Evolutionary conservation across 1,140 invertebrate species (phyloP).

Genomic region (Teleopsis dalmanni): DNA sequence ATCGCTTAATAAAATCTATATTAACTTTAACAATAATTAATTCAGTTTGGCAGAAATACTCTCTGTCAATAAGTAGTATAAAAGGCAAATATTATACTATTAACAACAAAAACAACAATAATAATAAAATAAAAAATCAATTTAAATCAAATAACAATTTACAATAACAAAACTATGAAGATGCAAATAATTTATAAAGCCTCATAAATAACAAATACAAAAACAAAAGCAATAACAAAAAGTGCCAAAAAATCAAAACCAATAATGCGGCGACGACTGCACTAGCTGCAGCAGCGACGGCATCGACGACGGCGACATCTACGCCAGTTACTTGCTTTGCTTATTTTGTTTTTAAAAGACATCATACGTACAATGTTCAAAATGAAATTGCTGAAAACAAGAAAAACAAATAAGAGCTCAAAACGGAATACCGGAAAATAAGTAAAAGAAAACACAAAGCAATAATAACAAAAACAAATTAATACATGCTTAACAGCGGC

Average conservation of each 20-base stretch:
- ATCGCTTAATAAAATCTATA: too few species aligned
- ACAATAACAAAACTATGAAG: not conserved
- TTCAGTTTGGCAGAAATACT: too few species aligned
- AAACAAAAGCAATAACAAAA: not conserved
- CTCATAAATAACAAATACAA: not conserved
- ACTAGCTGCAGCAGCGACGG: not conserved
- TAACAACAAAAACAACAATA: not conserved
- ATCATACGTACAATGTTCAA: not conserved
- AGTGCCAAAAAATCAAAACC: constrained; percentile 7
- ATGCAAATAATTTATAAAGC: not conserved
- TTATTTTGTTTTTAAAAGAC: too few species aligned
- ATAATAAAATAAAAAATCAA: not conserved
- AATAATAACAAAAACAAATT: too few species aligned
- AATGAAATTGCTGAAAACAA: constrained; percentile 9
- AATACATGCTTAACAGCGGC: too few species aligned
- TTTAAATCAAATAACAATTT: not conserved
- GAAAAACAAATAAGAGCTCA: constrained; percentile 10
- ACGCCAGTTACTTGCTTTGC: too few species aligned
- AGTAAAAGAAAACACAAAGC: too few species aligned
- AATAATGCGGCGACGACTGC: not conserved
- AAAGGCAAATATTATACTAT: not conserved
- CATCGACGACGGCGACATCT: not conserved
- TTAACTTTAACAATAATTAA: too few species aligned
- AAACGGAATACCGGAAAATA: constrained; percentile 5
- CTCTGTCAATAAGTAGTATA: too few species aligned